A percentile compares a stretch with the other conserved stretches of the same genome.
Evolutionary conservation across 2,797 vertebrate genomes (phyloP).

Genomic region (Labroides dimidiatus): DNA sequence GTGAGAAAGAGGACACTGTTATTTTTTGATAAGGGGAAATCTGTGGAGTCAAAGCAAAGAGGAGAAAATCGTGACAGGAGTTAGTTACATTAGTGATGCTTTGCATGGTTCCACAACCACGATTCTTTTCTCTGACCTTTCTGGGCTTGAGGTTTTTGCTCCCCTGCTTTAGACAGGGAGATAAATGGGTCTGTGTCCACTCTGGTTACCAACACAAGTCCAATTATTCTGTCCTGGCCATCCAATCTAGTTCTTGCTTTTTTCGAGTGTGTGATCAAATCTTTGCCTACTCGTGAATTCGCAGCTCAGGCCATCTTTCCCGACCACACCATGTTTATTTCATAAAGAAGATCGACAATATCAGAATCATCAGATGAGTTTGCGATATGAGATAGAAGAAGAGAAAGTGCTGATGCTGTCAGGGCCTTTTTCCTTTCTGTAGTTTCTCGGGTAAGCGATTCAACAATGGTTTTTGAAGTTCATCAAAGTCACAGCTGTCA

Average conservation of each 20-base stretch:
- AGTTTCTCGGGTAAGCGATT: constrained; percentile 61
- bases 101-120: constrained; percentile 35
- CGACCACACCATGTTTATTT: constrained; percentile 63
- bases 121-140: constrained; percentile 56
- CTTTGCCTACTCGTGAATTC: constrained; percentile 34
- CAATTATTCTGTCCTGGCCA: constrained; percentile 60
- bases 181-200: constrained; percentile 64
- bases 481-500: constrained; percentile 50
- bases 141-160: constrained; percentile 36
- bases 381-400: constrained; percentile 67
- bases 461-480: constrained; percentile 56
- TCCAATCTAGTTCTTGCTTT: constrained; percentile 49
- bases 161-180: constrained; percentile 51
- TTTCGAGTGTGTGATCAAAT: constrained; percentile 54
- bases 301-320: background rate
- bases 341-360: constrained; percentile 69
- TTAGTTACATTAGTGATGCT: constrained; percentile 34
- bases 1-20: background rate
- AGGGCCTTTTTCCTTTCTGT: constrained; percentile 30
- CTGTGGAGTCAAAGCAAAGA: constrained; percentile 1
- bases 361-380: constrained; percentile 64
- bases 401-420: constrained; percentile 69
- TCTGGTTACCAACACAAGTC: constrained; percentile 62
- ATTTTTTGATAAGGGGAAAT: constrained; percentile 4
- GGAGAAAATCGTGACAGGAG: constrained; percentile 14